Base-by-base conservation (phyloP, 2,888 invertebrate genomes). In the Amphipyra berbera region DNA sequence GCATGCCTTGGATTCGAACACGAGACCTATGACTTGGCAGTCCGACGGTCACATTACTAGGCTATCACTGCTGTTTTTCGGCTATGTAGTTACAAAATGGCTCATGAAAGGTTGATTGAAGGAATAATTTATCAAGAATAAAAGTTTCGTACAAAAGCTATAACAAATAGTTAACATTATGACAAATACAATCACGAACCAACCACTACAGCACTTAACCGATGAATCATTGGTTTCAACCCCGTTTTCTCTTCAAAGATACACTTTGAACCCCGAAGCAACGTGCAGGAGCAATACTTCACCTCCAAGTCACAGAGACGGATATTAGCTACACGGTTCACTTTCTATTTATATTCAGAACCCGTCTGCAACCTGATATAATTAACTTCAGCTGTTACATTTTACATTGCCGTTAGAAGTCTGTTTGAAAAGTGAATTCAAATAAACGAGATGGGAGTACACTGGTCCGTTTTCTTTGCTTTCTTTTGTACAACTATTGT, bases 351-450 rank as follows among this genome's bases (percentile, higher is more conserved):
- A 62, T 67, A 74, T 78, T 70, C 63, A 49, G 50, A 46, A 46
- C 50, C 57, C 61, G 59, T 72, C 55, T 59, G 48, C 52, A 60
- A 68, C 62, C 46, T 58, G 61, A 76, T 73, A 68, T 67, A 79
- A 72, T 79, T 79, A 68, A 61, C 62, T 72, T 68, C 42, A 62
- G 57, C 57, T 44, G 52, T 71, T 58, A 68, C 63, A 71, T 62
- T 65, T 65, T 48, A 62, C 59, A 66, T 60, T 35, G 33, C 59
- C 27, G 42, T 53, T 53, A 66, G 14, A 21, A 58, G 58, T 63
- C 61, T 53, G 30, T 49, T 62, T 50, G 21, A 61, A 65, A 68
- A 68, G 48, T 72, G 38, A 71, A 74, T 78, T 68, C 61, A 73
- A 75, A 70, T 70, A 65, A 77, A 77, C 15, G 41, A 53, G 62